Conservation (phyloP, 1,140 invertebrate species). For the Platyura marginata region DNA sequence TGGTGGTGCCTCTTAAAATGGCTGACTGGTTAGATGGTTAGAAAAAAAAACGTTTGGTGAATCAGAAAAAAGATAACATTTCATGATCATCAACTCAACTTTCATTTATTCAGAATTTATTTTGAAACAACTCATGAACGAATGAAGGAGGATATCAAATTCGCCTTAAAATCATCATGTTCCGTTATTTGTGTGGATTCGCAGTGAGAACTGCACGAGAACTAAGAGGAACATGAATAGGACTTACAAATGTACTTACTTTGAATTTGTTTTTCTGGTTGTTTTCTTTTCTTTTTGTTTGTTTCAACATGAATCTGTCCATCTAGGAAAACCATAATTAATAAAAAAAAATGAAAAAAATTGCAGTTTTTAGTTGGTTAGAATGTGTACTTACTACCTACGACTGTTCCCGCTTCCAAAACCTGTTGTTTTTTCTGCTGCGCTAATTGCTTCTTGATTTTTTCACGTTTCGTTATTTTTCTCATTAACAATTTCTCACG, state of each 20-base stretch:
- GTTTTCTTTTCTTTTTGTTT: constrained; percentile 8
- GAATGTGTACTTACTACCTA: constrained; percentile 5
- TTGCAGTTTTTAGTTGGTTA: neutral
- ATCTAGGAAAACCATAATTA: neutral
- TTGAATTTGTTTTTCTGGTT: constrained; percentile 5
- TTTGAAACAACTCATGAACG: neutral
- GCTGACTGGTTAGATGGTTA: neutral
- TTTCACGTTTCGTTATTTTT: constrained; percentile 58
- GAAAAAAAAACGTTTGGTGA: neutral
- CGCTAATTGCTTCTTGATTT: constrained; percentile 40
- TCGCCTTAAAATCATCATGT: constrained; percentile 12
- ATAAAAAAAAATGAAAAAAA: constrained; percentile 1
- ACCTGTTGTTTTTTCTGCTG: constrained; percentile 29
- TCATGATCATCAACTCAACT: neutral
- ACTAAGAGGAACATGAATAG: constrained; percentile 7
- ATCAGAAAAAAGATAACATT: neutral
- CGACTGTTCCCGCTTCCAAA: constrained; percentile 7
- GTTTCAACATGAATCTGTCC: neutral
- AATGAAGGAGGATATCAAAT: constrained; percentile 7
- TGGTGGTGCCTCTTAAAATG: neutral
- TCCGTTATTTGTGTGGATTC: too few relatives aligned
- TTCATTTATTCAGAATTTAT: neutral
- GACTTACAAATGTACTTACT: constrained; percentile 13
- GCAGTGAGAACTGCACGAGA: too few relatives aligned
- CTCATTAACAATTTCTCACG: constrained; percentile 57